Evolutionary conservation across 2,113 vertebrate genomes (phyloP), one percentile per base, ranked within the genome.

Genomic region (Lanius ludovicianus): DNA sequence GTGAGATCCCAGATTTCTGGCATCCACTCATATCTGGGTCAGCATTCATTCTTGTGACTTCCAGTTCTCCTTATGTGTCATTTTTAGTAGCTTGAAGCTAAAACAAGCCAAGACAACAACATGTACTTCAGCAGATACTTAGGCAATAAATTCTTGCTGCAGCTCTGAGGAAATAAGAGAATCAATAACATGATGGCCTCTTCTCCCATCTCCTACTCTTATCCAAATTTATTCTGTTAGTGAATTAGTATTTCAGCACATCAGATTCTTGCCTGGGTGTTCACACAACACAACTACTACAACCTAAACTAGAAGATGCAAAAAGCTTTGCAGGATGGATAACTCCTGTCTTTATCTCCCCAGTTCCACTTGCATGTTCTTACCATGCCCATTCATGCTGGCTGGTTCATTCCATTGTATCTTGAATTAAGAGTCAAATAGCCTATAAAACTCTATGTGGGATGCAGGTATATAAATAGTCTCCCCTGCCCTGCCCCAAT

Each of bases 401-500:
- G 20, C 24, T 78, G 33, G 7, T 57, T 65, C 42, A 46, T 52
- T 65, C 15, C 13, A 17, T 9, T 37, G 7, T 39, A 20, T 37
- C 17, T 53, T 49, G 35, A 86, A 52, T 9, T 13, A 42, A 52
- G 27, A 39, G 30, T 10, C 1, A 81, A 47, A 65, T 33, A 37
- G 1, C 6, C 24, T 23, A 6, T 17, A 23, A 57, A 87, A 37
- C 1, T 41, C 16, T 55, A 0, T 41, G 57, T 46, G 42, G 2
- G 11, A 16, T 76, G 10, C 7, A 77, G 16, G 6, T 23, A 13
- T 14, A 15, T 22, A 44, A 75, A 35, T 46, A 27, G 49, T 5
- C 10, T 53, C 9, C 15, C 9, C 3, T 3, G 1, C 5, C 4
- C 3, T 4, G 1, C 6, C 5, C 11, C 14, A 53, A 4, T n/a